Conservation (phyloP, 2,113 vertebrate genomes). For the Promerops cafer region DNA sequence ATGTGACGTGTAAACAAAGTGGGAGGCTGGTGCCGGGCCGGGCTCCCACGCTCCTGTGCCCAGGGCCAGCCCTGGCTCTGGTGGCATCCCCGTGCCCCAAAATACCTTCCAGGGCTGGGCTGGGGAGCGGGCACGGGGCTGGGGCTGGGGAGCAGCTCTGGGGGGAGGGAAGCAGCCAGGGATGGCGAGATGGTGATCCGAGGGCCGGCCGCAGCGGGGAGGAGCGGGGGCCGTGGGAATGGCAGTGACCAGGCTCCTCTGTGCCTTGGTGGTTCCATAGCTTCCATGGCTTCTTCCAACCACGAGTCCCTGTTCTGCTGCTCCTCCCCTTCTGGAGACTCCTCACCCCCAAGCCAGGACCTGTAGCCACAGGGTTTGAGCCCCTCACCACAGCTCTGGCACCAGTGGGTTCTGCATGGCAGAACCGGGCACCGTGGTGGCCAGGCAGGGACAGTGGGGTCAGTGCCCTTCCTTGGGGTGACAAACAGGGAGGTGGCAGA, state of each 20-base stretch:
- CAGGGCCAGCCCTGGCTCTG: accelerated
- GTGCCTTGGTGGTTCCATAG: neutral
- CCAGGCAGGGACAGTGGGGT: neutral
- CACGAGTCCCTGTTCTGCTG: neutral
- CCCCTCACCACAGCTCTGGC: accelerated
- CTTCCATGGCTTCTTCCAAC: neutral
- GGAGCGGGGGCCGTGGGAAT: neutral
- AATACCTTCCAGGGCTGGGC: neutral
- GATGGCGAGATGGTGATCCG: neutral
- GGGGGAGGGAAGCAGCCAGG: neutral
- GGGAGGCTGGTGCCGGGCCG: neutral
- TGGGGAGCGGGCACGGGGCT: neutral
- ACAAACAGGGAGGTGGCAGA: neutral
- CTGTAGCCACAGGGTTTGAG: neutral
- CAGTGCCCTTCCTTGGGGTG: neutral
- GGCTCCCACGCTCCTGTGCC: slow-evolving; percentile 63
- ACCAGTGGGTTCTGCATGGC: neutral
- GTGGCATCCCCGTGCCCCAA: accelerated
- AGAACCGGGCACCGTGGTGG: neutral
- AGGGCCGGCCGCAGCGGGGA: accelerated
- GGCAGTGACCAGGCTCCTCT: neutral
- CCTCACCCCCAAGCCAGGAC: neutral
- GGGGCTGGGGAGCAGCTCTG: neutral
- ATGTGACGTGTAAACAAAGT: slow-evolving; percentile 59
- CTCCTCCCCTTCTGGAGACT: neutral